Evolutionary conservation across 2,113 vertebrate genomes (phyloP).

Genomic region (Polypterus bichir): DNA sequence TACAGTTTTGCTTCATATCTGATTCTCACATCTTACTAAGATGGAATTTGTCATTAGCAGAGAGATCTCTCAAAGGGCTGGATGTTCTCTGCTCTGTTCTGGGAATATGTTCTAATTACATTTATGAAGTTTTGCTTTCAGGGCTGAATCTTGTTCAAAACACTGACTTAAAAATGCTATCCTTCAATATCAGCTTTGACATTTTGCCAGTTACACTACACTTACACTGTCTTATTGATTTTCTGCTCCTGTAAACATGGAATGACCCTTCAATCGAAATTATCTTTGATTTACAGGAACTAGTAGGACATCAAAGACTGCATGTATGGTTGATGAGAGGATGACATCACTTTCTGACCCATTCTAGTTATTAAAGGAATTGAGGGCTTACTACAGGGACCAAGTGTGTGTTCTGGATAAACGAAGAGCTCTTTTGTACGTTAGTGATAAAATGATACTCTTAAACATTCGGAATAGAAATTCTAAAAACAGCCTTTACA

Average conservation of each 20-base stretch:
- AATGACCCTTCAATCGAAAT: conserved; percentile 26
- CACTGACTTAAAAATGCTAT: background rate
- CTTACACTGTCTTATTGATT: conserved; percentile 23
- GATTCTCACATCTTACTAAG: too few species aligned
- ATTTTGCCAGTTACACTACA: conserved; percentile 21
- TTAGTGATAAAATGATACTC: too few species aligned
- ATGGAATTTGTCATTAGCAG: too few species aligned
- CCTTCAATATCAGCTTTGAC: conserved; percentile 3
- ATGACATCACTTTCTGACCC: conserved; percentile 4
- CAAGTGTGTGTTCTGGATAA: background rate
- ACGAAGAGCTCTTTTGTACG: too few species aligned
- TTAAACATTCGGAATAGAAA: too few species aligned
- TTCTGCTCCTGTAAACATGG: conserved; percentile 20
- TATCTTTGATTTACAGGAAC: conserved; percentile 28
- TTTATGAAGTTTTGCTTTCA: too few species aligned
- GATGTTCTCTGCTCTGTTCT: too few species aligned
- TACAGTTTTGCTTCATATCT: too few species aligned
- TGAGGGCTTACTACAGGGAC: background rate
- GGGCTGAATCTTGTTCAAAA: too few species aligned
- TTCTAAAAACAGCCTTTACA: too few species aligned
- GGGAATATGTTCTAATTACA: too few species aligned
- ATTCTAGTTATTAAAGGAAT: background rate
- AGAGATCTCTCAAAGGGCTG: too few species aligned
- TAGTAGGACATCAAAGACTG: conserved; percentile 18
- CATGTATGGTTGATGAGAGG: background rate